Conservation (phyloP, 2,888 invertebrate species). For the Tholera decimalis region DNA sequence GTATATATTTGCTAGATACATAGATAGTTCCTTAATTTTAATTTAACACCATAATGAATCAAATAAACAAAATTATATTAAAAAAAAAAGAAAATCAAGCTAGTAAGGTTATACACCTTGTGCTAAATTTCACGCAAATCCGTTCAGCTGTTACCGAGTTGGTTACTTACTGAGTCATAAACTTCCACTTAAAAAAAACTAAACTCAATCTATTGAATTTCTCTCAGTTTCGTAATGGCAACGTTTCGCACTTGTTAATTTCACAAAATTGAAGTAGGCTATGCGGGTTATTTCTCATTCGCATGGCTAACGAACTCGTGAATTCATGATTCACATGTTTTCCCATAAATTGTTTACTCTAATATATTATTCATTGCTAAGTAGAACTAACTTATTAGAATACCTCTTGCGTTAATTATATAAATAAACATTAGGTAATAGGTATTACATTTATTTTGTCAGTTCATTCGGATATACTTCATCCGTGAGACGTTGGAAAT, state of each 20-base stretch:
- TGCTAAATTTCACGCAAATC: not conserved
- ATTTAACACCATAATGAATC: too few species aligned
- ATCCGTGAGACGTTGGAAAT: constrained; percentile 1
- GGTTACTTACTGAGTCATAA: not conserved
- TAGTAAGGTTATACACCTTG: not conserved
- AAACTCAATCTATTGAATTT: not conserved
- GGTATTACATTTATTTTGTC: constrained; percentile 9
- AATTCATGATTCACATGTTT: constrained; percentile 41
- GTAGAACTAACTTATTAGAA: constrained; percentile 21
- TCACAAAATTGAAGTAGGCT: not conserved
- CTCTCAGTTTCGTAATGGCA: not conserved
- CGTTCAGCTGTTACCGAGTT: not conserved
- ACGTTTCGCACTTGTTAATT: not conserved
- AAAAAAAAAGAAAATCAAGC: too few species aligned
- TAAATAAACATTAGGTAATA: constrained; percentile 11
- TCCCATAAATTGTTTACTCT: constrained; percentile 25
- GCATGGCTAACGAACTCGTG: constrained; percentile 17
- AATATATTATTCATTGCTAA: constrained; percentile 38
- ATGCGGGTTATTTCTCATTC: constrained; percentile 56
- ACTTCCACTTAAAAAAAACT: not conserved
- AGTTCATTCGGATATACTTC: constrained; percentile 5
- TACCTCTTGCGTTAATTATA: constrained; percentile 11
- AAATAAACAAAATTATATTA: too few species aligned
- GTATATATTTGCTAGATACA: too few species aligned
- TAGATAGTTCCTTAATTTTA: too few species aligned